Conservation (phyloP, 2,888 invertebrate species). For the Diaprepes abbreviatus region DNA sequence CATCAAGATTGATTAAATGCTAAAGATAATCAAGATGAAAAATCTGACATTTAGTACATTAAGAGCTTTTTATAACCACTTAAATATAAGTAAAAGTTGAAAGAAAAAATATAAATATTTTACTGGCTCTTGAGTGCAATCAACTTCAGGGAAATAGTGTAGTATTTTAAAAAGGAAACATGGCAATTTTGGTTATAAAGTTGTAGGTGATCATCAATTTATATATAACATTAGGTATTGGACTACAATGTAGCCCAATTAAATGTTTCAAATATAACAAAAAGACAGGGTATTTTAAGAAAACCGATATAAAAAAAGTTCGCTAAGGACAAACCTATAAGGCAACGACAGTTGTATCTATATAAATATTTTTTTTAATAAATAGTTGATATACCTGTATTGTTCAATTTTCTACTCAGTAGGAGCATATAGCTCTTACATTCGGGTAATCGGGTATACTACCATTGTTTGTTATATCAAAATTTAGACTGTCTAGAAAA, state of each 20-base stretch:
- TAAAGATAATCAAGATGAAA: slow-evolving; percentile 7
- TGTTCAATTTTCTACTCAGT: slow-evolving; percentile 46
- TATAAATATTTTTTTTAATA: slow-evolving; percentile 36
- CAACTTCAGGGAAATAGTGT: neutral
- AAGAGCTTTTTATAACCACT: neutral
- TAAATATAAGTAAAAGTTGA: neutral
- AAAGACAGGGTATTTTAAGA: slow-evolving; percentile 40
- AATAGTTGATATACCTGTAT: slow-evolving; percentile 40
- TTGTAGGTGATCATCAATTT: slow-evolving; percentile 2
- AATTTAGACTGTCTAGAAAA: slow-evolving; percentile 48
- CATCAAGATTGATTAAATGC: slow-evolving; percentile 3
- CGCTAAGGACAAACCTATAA: slow-evolving; percentile 35
- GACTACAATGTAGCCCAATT: slow-evolving; percentile 24
- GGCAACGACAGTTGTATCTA: slow-evolving; percentile 45
- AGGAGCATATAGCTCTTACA: slow-evolving; percentile 15
- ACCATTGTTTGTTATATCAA: slow-evolving; percentile 47
- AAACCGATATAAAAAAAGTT: slow-evolving; percentile 24
- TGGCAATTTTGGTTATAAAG: neutral
- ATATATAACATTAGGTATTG: slow-evolving; percentile 8
- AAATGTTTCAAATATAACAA: neutral
- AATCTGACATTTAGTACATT: neutral
- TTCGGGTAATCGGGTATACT: slow-evolving; percentile 42
- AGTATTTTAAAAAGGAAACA: neutral
- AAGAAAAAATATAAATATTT: neutral
- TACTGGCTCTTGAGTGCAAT: slow-evolving; percentile 2